A percentile compares a stretch with the other conserved stretches of the same genome.
These are phyloP conservation scores for Phocides pigmalion DNA, from an alignment of 1,140 invertebrate genomes.

Conservation along the genomic window DNA sequence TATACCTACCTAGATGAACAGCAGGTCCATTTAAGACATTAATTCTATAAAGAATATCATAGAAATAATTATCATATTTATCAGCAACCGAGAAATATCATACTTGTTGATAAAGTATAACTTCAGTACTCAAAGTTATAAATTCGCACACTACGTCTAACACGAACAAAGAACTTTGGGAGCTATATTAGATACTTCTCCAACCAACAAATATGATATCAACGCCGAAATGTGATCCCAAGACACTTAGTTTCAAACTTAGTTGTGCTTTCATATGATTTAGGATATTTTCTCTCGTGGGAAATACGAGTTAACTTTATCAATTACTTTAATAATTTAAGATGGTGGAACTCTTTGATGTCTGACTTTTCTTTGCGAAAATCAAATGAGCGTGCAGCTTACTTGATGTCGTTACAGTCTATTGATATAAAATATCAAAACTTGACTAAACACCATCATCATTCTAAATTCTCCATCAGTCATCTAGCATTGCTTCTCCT, in stretches of 20 bases:
- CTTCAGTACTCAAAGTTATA: background rate
- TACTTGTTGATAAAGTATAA: background rate
- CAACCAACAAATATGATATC: constrained; percentile 14
- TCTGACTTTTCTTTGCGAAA: no score
- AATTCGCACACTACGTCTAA: background rate
- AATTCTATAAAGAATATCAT: no score
- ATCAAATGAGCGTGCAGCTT: no score
- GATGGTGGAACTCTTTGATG: no score
- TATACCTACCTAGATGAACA: no score
- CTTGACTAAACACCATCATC: no score
- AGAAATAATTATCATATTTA: no score
- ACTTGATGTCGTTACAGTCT: no score
- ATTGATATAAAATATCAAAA: no score
- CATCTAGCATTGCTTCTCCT: no score
- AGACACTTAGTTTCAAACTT: constrained; percentile 8
- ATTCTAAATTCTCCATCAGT: no score
- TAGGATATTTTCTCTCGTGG: constrained; percentile 7
- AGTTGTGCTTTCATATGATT: constrained; percentile 5
- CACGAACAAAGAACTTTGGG: background rate
- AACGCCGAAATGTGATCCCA: constrained; percentile 11
- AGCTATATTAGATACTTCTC: constrained; percentile 7
- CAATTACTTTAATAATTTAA: background rate
- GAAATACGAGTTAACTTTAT: background rate
- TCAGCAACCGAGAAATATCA: background rate
- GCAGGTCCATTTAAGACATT: no score